Evolutionary conservation across 2,888 invertebrate species (phyloP), one percentile per base, ranked within the genome.

Genomic region (Brenthis hecate): DNA sequence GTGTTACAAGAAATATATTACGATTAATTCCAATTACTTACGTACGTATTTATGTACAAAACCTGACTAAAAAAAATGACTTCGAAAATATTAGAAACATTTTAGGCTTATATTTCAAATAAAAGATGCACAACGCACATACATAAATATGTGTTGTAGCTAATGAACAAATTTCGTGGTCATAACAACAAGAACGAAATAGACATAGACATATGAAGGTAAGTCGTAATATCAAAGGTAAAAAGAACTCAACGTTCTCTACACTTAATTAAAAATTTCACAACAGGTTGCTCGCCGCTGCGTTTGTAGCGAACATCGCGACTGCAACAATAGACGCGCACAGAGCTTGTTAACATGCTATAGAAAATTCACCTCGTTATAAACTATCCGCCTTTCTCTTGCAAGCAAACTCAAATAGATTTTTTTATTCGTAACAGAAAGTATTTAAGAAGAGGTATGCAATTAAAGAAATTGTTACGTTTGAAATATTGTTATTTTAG

Each of bases 191-290:
- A 43, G 58, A 23, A 48, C 28, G 14, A 58, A 48, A 48, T 19
- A 61, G 68, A 69, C 66, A 75, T 70, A 74, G 74, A 71, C 75
- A 74, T 75, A 74, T 72, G 73, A 74, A 80, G 79, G 74, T 78
- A 82, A 80, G 77, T 80, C 79, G 80, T 81, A 80, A 83, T 83
- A 81, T 79, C 75, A 80, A 74, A 74, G 68, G 65, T 78, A 79
- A 78, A 81, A 81, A 78, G 80, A 78, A 76, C 71, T 75, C 73
- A 74, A 74, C 75, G 81, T 74, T 79, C 80, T 73, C 81, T 76
- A 80, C 81, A 87, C 88, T 89, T 89, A 89, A 89, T 89, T 89
- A 88, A 89, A 89, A 88, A 87, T 85, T 87, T 86, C 85, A 86
- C 90, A 89, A 89, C 89, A 89, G 90, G 89, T 89, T 85, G 88